Evolutionary conservation across 2,888 invertebrate species (phyloP).

Genomic region (Ceratothoa steindachneri): DNA sequence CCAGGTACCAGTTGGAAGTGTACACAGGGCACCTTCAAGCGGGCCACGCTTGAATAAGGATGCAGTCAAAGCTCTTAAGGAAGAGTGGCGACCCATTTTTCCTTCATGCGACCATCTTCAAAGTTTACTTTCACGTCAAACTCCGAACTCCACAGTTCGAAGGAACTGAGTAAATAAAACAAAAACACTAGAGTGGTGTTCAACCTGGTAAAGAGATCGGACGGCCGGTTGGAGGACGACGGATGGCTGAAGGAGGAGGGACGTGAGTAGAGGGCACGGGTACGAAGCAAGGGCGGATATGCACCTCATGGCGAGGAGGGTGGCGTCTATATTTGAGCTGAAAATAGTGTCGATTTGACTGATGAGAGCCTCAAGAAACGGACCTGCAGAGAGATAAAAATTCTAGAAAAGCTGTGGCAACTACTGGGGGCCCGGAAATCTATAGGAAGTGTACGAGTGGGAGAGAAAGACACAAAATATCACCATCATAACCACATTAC

Average conservation of each 20-base stretch:
- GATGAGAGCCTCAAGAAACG: slow-evolving; percentile 73
- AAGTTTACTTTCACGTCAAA: too few species aligned
- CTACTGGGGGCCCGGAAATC: not conserved
- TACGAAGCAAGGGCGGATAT: slow-evolving; percentile 79
- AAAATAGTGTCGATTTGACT: slow-evolving; percentile 77
- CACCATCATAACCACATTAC: not conserved
- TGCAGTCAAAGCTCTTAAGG: too few species aligned
- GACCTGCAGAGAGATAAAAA: slow-evolving; percentile 59
- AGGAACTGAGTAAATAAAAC: too few species aligned
- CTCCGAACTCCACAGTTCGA: too few species aligned
- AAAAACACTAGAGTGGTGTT: too few species aligned
- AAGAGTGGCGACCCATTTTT: too few species aligned
- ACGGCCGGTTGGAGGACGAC: slow-evolving; percentile 83
- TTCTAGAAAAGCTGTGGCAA: not conserved
- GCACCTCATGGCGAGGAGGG: slow-evolving; percentile 80
- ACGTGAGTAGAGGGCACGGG: slow-evolving; percentile 81
- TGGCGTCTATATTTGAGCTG: slow-evolving; percentile 76
- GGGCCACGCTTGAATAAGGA: too few species aligned
- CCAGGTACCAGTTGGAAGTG: too few species aligned
- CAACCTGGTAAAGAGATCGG: slow-evolving; percentile 87
- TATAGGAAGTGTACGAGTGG: not conserved
- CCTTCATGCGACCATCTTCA: too few species aligned
- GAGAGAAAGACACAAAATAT: not conserved
- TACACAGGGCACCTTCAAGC: too few species aligned
- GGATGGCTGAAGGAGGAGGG: slow-evolving; percentile 79